Conservation (phyloP, 2,113 vertebrate species). For the Sinocyclocheilus maitianheensis region DNA sequence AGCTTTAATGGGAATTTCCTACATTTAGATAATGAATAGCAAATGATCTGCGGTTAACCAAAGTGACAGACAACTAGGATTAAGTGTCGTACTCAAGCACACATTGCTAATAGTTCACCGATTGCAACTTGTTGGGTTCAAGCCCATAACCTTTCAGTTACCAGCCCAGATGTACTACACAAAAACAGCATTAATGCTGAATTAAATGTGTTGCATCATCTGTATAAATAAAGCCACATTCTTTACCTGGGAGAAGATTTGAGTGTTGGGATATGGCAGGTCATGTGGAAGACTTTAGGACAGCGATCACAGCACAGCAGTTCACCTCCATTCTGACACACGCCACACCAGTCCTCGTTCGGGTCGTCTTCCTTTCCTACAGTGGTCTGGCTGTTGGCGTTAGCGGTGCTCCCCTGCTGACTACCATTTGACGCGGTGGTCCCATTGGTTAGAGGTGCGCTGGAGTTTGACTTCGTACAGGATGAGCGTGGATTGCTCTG, state of each 20-base stretch:
- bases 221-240: background rate
- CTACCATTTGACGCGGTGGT: slow-evolving; percentile 73
- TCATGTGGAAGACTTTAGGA: slow-evolving; percentile 98
- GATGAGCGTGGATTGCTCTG: slow-evolving; percentile 64
- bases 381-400: slow-evolving; percentile 50
- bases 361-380: slow-evolving; percentile 90
- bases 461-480: slow-evolving; percentile 48
- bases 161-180: background rate
- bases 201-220: background rate
- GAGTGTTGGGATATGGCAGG: slow-evolving; percentile 94
- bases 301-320: slow-evolving; percentile 96
- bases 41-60: too few relatives aligned
- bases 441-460: slow-evolving; percentile 83
- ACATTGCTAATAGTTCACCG: too few relatives aligned
- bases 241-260: slow-evolving; percentile 86
- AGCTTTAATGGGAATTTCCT: too few relatives aligned
- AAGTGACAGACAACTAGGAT: too few relatives aligned
- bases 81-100: too few relatives aligned
- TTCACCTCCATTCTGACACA: slow-evolving; percentile 96
- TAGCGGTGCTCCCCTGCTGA: slow-evolving; percentile 63
- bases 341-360: slow-evolving; percentile 98
- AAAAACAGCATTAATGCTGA: background rate
- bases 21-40: too few relatives aligned
- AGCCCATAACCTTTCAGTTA: too few relatives aligned
- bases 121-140: too few relatives aligned